Evolutionary conservation across 1,140 invertebrate species (phyloP).

Genomic region (Solen grandis): DNA sequence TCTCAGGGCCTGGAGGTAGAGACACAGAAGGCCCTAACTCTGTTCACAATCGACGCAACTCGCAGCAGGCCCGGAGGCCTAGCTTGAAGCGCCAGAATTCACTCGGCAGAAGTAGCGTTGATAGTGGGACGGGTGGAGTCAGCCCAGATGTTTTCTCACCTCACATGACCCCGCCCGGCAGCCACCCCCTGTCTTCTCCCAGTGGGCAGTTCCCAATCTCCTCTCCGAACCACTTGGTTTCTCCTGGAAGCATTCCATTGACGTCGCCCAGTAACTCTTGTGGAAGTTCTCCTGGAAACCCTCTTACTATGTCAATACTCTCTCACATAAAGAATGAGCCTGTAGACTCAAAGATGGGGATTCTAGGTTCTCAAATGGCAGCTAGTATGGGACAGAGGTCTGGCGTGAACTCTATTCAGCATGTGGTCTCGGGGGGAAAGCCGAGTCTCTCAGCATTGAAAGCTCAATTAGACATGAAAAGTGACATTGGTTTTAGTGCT

Average conservation of each 20-base stretch:
- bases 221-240: slow-evolving; percentile 1
- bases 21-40: slow-evolving; percentile 60
- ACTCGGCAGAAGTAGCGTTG: slow-evolving; percentile 47
- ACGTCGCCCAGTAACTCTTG: not conserved
- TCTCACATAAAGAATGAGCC: slow-evolving; percentile 16
- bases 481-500: slow-evolving; percentile 30
- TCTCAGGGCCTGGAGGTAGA: slow-evolving; percentile 74
- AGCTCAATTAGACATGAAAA: slow-evolving; percentile 50
- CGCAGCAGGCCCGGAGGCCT: slow-evolving; percentile 52
- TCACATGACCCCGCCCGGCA: slow-evolving; percentile 39
- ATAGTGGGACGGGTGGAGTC: slow-evolving; percentile 49
- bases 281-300: slow-evolving; percentile 3
- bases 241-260: not conserved
- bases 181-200: slow-evolving; percentile 41
- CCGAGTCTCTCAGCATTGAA: slow-evolving; percentile 45
- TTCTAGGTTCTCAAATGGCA: slow-evolving; percentile 20
- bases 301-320: not conserved
- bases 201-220: slow-evolving; percentile 23
- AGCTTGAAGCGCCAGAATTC: slow-evolving; percentile 54
- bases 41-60: slow-evolving; percentile 44
- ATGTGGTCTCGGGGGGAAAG: slow-evolving; percentile 42
- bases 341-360: slow-evolving; percentile 29
- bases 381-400: not conserved
- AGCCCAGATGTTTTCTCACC: slow-evolving; percentile 53
- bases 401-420: not conserved